Conservation (phyloP, 2,888 invertebrate genomes). For the Eupsilia transversa region DNA sequence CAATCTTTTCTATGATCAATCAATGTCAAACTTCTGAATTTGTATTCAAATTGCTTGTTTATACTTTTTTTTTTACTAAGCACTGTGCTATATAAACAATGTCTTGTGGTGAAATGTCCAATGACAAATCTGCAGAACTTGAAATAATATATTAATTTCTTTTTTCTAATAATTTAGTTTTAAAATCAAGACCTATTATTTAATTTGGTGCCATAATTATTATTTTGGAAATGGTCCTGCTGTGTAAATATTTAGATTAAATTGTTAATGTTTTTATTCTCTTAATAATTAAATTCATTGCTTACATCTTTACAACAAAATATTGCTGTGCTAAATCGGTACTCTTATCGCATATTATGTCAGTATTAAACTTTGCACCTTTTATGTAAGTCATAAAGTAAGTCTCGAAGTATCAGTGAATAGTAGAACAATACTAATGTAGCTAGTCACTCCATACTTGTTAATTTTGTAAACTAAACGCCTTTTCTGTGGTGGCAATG, state of each 20-base stretch:
- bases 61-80: constrained; percentile 55
- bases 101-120: constrained; percentile 69
- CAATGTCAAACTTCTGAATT: constrained; percentile 58
- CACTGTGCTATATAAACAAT: constrained; percentile 64
- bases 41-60: constrained; percentile 59
- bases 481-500: constrained; percentile 59
- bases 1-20: constrained; percentile 65
- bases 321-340: constrained; percentile 60
- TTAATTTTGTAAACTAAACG: constrained; percentile 62
- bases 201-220: constrained; percentile 81
- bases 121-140: constrained; percentile 37
- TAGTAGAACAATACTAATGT: constrained; percentile 66
- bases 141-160: constrained; percentile 35
- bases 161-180: constrained; percentile 45
- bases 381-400: constrained; percentile 63
- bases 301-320: constrained; percentile 58
- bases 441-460: constrained; percentile 76
- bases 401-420: constrained; percentile 68
- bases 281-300: constrained; percentile 55
- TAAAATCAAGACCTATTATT: constrained; percentile 66
- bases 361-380: constrained; percentile 72
- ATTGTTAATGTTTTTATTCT: constrained; percentile 63
- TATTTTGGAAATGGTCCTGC: constrained; percentile 69
- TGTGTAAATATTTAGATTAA: constrained; percentile 72
- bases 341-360: constrained; percentile 61